phyloP scores from a whole-genome alignment of 2,888 invertebrate genomes.

The Gymnosoma rotundatum region DNA sequence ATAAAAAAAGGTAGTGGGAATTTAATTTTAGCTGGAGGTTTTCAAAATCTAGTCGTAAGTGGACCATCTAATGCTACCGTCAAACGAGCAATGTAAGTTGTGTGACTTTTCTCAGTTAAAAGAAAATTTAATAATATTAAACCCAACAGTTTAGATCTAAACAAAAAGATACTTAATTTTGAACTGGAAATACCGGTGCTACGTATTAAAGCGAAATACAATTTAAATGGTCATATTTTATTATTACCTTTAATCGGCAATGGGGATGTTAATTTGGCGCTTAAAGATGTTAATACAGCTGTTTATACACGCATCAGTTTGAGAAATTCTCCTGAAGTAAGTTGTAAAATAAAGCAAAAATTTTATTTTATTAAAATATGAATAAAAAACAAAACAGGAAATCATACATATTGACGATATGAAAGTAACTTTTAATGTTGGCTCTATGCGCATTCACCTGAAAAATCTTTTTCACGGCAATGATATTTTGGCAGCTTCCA shows the following conservation, averaged over 20 bases:
- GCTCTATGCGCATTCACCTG: slow-evolving; percentile 83
- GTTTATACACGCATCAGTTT: slow-evolving; percentile 83
- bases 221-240: slow-evolving; percentile 85
- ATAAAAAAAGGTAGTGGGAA: slow-evolving; percentile 84
- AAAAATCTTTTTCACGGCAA: slow-evolving; percentile 86
- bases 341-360: slow-evolving; percentile 11
- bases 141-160: slow-evolving; percentile 83
- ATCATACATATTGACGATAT: slow-evolving; percentile 83
- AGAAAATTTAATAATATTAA: background rate
- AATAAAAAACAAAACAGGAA: slow-evolving; percentile 75
- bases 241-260: slow-evolving; percentile 84
- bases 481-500: slow-evolving; percentile 84
- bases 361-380: background rate
- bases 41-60: slow-evolving; percentile 83
- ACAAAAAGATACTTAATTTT: slow-evolving; percentile 83
- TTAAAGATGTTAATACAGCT: slow-evolving; percentile 84
- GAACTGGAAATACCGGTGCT: slow-evolving; percentile 84
- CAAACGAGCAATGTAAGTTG: slow-evolving; percentile 77
- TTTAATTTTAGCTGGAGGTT: slow-evolving; percentile 83
- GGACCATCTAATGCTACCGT: slow-evolving; percentile 85
- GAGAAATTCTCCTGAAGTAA: slow-evolving; percentile 81
- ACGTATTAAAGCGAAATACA: slow-evolving; percentile 84
- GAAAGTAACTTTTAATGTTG: slow-evolving; percentile 84
- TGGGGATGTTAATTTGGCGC: slow-evolving; percentile 83
- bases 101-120: background rate